Evolutionary conservation across 2,113 vertebrate species (phyloP).

Genomic region (Dunckerocampus dactyliophorus): DNA sequence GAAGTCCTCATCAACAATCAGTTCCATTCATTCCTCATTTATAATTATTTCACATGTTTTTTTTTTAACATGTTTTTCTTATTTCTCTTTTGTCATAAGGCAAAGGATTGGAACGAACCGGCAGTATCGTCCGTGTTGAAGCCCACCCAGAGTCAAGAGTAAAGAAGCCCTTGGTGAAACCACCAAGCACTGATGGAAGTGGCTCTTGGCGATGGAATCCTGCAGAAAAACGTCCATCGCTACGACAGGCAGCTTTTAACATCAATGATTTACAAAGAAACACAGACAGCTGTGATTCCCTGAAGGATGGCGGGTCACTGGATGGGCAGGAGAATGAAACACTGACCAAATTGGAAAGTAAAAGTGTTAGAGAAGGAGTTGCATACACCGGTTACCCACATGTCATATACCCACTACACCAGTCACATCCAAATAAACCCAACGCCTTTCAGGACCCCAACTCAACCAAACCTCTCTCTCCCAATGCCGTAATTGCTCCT

Average conservation of each 20-base stretch:
- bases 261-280: conserved; percentile 88
- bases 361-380: conserved; percentile 36
- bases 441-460: conserved; percentile 21
- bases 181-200: conserved; percentile 85
- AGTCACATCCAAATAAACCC: conserved; percentile 37
- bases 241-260: conserved; percentile 81
- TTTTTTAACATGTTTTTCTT: too few species aligned
- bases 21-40: too few species aligned
- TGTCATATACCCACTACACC: conserved; percentile 55
- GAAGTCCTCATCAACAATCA: too few species aligned
- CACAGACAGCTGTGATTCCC: conserved; percentile 85
- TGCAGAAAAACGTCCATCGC: conserved; percentile 79
- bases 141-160: conserved; percentile 82
- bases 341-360: conserved; percentile 44
- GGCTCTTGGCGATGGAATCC: conserved; percentile 96
- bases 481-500: conserved; percentile 41
- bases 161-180: conserved; percentile 85
- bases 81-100: conserved; percentile 22
- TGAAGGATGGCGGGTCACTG: conserved; percentile 79
- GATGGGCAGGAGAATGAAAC: conserved; percentile 80
- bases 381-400: conserved; percentile 48
- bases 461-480: conserved; percentile 21
- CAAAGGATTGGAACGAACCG: conserved; percentile 56
- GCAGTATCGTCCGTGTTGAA: conserved; percentile 86
- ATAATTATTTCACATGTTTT: too few species aligned